phyloP scores from a whole-genome alignment of 2,888 invertebrate genomes.

The Protophormia terraenovae region DNA sequence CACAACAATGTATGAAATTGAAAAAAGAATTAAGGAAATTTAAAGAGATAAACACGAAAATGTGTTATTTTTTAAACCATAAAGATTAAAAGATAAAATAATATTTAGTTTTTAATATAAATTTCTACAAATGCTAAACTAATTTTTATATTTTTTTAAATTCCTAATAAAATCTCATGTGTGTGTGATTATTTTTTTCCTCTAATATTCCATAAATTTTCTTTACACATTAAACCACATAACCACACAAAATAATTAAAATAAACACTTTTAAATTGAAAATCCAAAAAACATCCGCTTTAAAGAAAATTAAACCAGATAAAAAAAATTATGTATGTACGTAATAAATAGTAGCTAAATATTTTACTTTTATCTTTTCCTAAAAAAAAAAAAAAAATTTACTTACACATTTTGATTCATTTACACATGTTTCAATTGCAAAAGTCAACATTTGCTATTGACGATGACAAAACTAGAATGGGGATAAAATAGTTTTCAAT shows the following conservation, averaged over 20 bases:
- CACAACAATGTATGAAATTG: not conserved
- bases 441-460: constrained; percentile 45
- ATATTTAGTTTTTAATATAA: not conserved
- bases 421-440: constrained; percentile 34
- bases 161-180: not conserved
- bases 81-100: not conserved
- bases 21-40: not conserved
- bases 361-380: constrained; percentile 37
- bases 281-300: constrained; percentile 60
- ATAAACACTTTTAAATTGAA: constrained; percentile 64
- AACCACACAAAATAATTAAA: constrained; percentile 55
- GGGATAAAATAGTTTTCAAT: constrained; percentile 41
- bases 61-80: not conserved
- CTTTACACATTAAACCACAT: not conserved
- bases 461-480: constrained; percentile 24
- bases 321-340: not conserved
- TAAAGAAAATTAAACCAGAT: not conserved
- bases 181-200: not conserved
- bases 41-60: not conserved
- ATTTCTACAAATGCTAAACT: not conserved
- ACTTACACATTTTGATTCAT: constrained; percentile 29
- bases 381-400: not conserved
- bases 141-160: not conserved
- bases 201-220: not conserved
- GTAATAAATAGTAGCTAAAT: constrained; percentile 11